Evolutionary conservation across 2,797 vertebrate genomes (phyloP).

Genomic region (Serranus cabrilla): DNA sequence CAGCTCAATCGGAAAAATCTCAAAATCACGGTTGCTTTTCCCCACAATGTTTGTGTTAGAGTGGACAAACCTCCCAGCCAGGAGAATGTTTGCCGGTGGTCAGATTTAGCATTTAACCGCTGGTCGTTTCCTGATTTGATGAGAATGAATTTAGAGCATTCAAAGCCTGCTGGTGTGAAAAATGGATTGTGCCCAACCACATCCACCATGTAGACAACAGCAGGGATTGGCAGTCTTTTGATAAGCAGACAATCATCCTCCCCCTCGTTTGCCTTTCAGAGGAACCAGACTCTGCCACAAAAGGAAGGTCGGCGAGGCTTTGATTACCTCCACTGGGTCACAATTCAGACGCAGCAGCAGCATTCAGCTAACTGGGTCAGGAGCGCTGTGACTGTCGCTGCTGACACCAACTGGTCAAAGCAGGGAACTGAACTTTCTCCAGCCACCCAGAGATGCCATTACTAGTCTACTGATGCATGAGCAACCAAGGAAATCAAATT

Average conservation of each 20-base stretch:
- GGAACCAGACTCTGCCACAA: constrained; percentile 28
- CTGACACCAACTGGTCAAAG: constrained; percentile 67
- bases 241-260: constrained; percentile 8
- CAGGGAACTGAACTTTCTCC: constrained; percentile 14
- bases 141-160: constrained; percentile 26
- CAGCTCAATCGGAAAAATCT: background rate
- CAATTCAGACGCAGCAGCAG: constrained; percentile 33
- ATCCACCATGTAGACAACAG: constrained; percentile 20
- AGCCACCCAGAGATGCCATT: background rate
- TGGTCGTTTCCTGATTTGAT: constrained; percentile 25
- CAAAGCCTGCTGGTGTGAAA: constrained; percentile 20
- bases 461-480: background rate
- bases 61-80: background rate
- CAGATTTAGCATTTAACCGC: constrained; percentile 17
- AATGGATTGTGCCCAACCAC: constrained; percentile 29
- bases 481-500: background rate
- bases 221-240: constrained; percentile 3
- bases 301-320: constrained; percentile 31
- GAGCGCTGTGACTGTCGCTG: constrained; percentile 26
- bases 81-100: background rate
- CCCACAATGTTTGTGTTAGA: background rate
- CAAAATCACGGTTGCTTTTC: background rate
- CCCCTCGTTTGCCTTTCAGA: constrained; percentile 15
- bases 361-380: constrained; percentile 52
- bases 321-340: constrained; percentile 53